Conservation (phyloP, 2,888 invertebrate genomes). For the Cheilosia scutellata region DNA sequence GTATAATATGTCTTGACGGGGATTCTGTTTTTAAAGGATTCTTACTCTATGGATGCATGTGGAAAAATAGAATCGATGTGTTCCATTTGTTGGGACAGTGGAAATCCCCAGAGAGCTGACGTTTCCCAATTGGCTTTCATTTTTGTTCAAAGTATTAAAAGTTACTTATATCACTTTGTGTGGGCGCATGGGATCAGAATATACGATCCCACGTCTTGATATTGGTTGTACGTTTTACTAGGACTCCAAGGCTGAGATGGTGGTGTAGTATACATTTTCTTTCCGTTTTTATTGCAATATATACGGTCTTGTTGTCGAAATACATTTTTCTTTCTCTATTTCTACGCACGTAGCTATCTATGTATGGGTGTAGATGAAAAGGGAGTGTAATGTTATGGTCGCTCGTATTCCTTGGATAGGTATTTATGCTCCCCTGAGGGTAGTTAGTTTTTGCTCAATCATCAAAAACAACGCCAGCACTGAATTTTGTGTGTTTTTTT, state of each 20-base stretch:
- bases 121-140: conserved; percentile 21
- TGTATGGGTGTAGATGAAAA: background rate
- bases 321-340: conserved; percentile 14
- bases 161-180: conserved; percentile 25
- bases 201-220: background rate
- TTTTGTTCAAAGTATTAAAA: conserved; percentile 20
- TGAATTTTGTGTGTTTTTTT: conserved; percentile 17
- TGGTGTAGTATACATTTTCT: conserved; percentile 23
- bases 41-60: background rate
- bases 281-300: conserved; percentile 33
- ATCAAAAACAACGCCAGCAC: conserved; percentile 40
- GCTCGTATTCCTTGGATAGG: conserved; percentile 24
- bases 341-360: background rate
- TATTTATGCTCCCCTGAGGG: conserved; percentile 45
- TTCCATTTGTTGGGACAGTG: conserved; percentile 32
- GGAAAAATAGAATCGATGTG: conserved; percentile 28
- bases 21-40: conserved; percentile 28
- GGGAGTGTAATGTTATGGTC: conserved; percentile 24
- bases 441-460: conserved; percentile 70
- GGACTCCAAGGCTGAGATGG: background rate
- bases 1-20: background rate
- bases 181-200: conserved; percentile 39
- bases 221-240: conserved; percentile 1
- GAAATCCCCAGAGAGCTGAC: conserved; percentile 40
- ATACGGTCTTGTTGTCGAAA: conserved; percentile 2